Evolutionary conservation across 2,888 invertebrate genomes (phyloP), one percentile per base, ranked within the genome.

Genomic region (Drosophila borealis): DNA sequence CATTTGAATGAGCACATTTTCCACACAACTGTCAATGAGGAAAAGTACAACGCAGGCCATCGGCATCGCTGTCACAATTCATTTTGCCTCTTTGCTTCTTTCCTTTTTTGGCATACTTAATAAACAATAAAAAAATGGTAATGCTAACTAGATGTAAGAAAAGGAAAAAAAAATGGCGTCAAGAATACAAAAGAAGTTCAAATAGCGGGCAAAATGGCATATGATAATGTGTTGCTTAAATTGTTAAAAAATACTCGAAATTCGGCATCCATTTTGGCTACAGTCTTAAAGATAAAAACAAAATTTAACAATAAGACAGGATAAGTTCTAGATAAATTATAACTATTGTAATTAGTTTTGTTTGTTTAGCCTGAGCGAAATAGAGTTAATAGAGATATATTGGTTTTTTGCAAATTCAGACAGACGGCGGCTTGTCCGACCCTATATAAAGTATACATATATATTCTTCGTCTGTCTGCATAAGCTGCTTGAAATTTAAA

Each of bases 1-100:
- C 88, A 79, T 88, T 80, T 72, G 75, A 90, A 81, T 75, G 88
- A 72, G 57, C 88, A 82, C 80, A 89, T 88, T 89, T 88, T 89
- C 89, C 85, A 79, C 85, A 84, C 89, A 85, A 89, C 87, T 85
- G 87, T 89, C 87, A 77, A 88, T 81, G 70, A 71, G 74, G 70
- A 73, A 62, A 67, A 72, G 70, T 51, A 66, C 51, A 69, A 67
- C 71, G 48, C 50, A 68, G 60, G 66, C 53, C 74, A 74, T 63
- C 42, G 66, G 62, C 70, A 66, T 75, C 66, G 59, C 54, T 80
- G 84, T 80, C 75, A 80, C 71, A 78, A 80, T 83, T 81, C 65
- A 76, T 81, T 88, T 75, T 74, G 55, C 56, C 78, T 70, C 51
- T 70, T 61, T 62, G 14, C 3, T 25, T 49, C 17, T 67, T 64